Evolutionary conservation across 2,113 vertebrate species (phyloP), one percentile per base, ranked within the genome.

Genomic region (Antigone vipio): DNA sequence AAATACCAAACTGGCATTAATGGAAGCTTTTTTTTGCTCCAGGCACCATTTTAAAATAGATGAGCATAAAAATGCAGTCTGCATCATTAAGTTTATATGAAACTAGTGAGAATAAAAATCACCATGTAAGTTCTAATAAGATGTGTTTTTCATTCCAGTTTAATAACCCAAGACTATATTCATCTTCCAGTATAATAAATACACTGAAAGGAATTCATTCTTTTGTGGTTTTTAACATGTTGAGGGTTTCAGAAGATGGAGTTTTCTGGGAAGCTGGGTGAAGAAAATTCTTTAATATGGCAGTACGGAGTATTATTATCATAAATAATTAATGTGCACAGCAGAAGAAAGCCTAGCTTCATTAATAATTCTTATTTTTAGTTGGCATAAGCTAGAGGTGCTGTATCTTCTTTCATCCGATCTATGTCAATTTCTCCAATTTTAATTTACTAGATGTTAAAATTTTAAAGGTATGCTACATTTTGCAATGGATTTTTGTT

Each of bases 21-120:
- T 98, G 98, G 98, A 98, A 98, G 98, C 95, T 98, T 98, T 97
- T 97, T 97, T 97, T 98, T 98, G 98, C 98, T 98, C 95, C 97
- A 98, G 98, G 98, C 98, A 98, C 98, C 98, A 98, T 98, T 98
- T 98, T 98, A 98, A 98, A 98, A 99, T 98, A 98, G 98, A 98
- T 98, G 98, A 98, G 97, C 98, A 98, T 98, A 98, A 98, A 98
- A 98, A 98, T 98, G 98, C 98, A 98, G 97, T 97, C 98, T 98
- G 98, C 98, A 98, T 98, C 98, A 98, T 98, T 98, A 98, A 98
- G 98, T 98, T 98, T 98, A 98, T 98, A 98, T 98, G 98, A 98
- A 98, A 98, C 98, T 98, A 98, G 98, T 98, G 98, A 98, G 98
- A 98, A 98, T 98, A 98, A 98, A 98, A 98, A 98, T 98, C 98